phyloP scores from a whole-genome alignment of 2,113 vertebrate species.

The Stictonetta naevosa region DNA sequence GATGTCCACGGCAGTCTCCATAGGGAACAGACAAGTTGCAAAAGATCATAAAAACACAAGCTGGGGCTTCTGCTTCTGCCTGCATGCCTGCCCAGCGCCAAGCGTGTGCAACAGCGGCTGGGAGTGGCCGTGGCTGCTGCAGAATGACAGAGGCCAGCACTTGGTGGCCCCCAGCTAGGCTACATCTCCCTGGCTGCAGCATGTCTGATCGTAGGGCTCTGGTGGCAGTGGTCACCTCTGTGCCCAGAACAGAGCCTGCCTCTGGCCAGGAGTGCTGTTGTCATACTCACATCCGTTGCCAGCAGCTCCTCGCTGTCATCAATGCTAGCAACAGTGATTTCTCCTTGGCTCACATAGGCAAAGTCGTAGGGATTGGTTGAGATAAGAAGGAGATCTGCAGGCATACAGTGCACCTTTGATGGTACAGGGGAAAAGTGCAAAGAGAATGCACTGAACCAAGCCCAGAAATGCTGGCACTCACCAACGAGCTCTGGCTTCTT shows the following conservation, averaged over 20 bases:
- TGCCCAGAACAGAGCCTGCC: background rate
- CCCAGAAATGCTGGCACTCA: constrained; percentile 44
- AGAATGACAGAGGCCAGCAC: background rate
- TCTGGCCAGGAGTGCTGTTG: no score
- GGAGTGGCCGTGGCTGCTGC: fast-evolving
- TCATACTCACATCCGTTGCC: constrained; percentile 77
- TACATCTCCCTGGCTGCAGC: background rate
- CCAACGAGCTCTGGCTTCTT: constrained; percentile 81
- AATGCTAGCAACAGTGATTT: constrained; percentile 83
- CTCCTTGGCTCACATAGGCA: constrained; percentile 80
- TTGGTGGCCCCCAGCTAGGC: background rate
- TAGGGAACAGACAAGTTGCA: background rate
- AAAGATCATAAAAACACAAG: no score
- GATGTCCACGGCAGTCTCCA: constrained; percentile 80
- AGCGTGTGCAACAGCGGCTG: fast-evolving
- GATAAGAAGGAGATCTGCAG: constrained; percentile 84
- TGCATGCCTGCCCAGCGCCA: fast-evolving
- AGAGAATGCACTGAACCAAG: background rate
- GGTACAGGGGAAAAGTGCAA: background rate
- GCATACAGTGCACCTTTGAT: background rate
- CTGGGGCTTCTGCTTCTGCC: background rate
- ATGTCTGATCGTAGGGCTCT: fast-evolving
- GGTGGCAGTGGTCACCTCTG: no score
- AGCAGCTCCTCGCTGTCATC: constrained; percentile 77
- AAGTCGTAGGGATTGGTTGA: constrained; percentile 88